Conservation (phyloP, 2,113 vertebrate genomes). For the Mesitornis unicolor region DNA sequence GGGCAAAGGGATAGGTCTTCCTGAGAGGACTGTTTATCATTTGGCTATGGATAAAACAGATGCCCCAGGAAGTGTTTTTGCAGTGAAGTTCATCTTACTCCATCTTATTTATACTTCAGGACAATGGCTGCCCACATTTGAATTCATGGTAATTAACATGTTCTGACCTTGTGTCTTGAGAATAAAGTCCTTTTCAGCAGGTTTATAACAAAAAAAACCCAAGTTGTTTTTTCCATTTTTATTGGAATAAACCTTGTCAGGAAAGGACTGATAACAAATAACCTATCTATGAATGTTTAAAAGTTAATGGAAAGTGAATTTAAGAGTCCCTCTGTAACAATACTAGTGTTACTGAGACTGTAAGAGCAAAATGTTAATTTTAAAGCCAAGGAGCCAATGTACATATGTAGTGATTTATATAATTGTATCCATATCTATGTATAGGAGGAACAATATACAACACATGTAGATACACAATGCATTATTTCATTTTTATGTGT, state of each 20-base stretch:
- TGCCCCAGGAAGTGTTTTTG: slow-evolving; percentile 49
- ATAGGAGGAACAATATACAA: neutral
- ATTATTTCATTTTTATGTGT: neutral
- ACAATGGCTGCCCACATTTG: neutral
- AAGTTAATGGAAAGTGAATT: neutral
- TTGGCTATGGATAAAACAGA: slow-evolving; percentile 57
- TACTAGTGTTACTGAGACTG: neutral
- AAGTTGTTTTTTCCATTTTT: neutral
- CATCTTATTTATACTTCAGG: slow-evolving; percentile 21
- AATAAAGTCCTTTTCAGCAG: neutral
- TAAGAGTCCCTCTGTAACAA: neutral
- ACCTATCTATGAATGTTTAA: neutral
- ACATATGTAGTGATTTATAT: neutral
- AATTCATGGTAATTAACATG: slow-evolving; percentile 34
- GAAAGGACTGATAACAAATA: neutral
- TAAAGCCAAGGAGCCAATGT: neutral
- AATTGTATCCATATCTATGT: neutral
- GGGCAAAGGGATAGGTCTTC: neutral
- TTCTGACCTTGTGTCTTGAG: neutral
- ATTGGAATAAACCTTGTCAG: neutral
- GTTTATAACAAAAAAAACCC: neutral
- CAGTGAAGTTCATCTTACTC: slow-evolving; percentile 28
- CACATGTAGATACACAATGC: neutral
- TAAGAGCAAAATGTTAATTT: neutral
- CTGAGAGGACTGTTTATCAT: slow-evolving; percentile 30